Base-by-base conservation (phyloP, 2,888 invertebrate species). In the Caenorhabditis angaria region DNA sequence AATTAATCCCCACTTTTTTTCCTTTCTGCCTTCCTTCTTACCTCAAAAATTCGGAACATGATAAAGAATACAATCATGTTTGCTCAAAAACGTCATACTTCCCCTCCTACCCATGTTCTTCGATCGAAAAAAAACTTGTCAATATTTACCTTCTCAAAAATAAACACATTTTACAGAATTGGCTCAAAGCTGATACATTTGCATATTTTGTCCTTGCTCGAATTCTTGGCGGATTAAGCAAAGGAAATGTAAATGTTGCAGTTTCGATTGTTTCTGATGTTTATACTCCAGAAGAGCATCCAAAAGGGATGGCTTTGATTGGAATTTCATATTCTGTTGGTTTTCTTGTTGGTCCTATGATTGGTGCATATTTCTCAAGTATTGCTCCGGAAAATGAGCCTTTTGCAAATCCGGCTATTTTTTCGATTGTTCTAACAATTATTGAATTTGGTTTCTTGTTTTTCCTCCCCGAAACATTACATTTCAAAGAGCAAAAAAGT, bases 291-390 rank as follows among this genome's bases (percentile, higher is more conserved):
- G 92, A 92, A 84, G 92, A 92, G n/a, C 91, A 97, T 84, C 94
- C 94, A 47, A 92, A 92, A 88, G 96, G 95, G 87, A 97, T 97
- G 97, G 94, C 97, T n/a, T 89, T 96, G 61, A 93, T 99, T 74
- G 99, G 99, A 14, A 92, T 96, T 82, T 95, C 97, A 8, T 99
- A 99, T 89, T 97, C 97, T 1, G 89, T 99, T 71, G 97, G 96
- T n/a, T 99, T 99, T 89, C 93, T 97, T 83, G 90, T 95, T 73
- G 97, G 97, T 0, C 97, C 97, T 2, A 90, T 95, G 88, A 94
- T 97, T 77, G 97, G 97, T 27, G 97, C 96, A 4, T 90, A 92
- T 88, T 94, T 95, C 88, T 92, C 94, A 1, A 78, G 79, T 5
- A 76, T 84, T 76, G 79, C 82, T 55, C 69, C 77, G 28, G 66